These are phyloP conservation scores for Drosophila sulfurigaster DNA, from an alignment of 1,140 invertebrate species.

Conservation along the genomic window DNA sequence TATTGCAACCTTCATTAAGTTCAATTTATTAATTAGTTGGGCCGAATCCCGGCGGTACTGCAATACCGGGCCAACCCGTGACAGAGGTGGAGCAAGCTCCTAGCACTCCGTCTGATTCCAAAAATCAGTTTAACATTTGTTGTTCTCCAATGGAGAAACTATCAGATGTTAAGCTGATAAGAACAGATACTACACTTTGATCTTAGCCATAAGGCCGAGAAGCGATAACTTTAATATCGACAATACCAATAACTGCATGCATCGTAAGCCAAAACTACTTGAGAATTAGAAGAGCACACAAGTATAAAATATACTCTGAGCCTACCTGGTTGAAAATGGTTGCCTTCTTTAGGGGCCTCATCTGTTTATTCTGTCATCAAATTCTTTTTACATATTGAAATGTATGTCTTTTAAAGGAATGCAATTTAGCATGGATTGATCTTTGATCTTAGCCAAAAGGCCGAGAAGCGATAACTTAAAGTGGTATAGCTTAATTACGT, in stretches of 20 bases:
- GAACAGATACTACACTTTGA: slow-evolving; percentile 87
- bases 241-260: not conserved
- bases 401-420: no score
- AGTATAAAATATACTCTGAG: not conserved
- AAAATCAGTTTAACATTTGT: slow-evolving; percentile 88
- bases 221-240: slow-evolving; percentile 56
- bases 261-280: not conserved
- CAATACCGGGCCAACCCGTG: slow-evolving; percentile 87
- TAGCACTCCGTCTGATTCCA: slow-evolving; percentile 85
- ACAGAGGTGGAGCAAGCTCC: slow-evolving; percentile 86
- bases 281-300: not conserved
- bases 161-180: slow-evolving; percentile 89
- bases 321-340: no score
- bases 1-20: no score
- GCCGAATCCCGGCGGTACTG: slow-evolving; percentile 85
- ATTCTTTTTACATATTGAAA: no score
- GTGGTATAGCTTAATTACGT: no score
- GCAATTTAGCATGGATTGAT: no score
- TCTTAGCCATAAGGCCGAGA: slow-evolving; percentile 85
- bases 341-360: no score
- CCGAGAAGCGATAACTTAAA: no score
- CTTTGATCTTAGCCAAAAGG: no score
- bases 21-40: slow-evolving; percentile 60
- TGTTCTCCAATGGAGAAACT: slow-evolving; percentile 86
- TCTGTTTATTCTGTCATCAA: no score